Base-by-base conservation (phyloP, 2,888 invertebrate species). In the Plemyria rubiginata region DNA sequence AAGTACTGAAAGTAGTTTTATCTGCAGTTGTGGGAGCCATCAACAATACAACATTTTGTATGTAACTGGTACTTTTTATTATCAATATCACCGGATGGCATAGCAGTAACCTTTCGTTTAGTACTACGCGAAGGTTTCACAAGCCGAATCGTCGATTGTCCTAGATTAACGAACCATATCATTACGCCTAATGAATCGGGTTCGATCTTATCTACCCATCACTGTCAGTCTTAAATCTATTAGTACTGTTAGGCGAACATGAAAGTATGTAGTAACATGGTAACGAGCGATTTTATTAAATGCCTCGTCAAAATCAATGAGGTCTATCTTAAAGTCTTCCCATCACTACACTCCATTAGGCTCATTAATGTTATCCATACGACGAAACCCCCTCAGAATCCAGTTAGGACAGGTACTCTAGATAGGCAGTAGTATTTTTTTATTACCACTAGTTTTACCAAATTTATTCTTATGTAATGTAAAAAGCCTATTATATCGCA, bases 91-190 rank as follows among this genome's bases (percentile, higher is more conserved):
- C 80, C 80, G 82, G 81, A 82, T 75, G 76, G 75, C 51, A 70
- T 70, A 66, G 71, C 75, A 75, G 79, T 84, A 79, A 81, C 82
- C 75, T 22, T 58, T 70, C 76, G 77, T 80, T 82, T 54, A 65
- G 66, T 79, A 76, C 79, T 43, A 79, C 78, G 82, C 36, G 11
- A 81, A 81, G 81, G 78, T 80, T 82, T 80, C 81, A 79, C 80
- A 76, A 80, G 72, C 73, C 71, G 76, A 86, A 87, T 84, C 70
- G 84, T 71, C 89, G 80, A 91, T 92, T 92, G 92, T 92, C 82
- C 84, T 84, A 84, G 82, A 88, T 90, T 87, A 91, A 90, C 88
- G 91, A 90, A 88, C 86, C 92, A 84, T 90, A 82, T 88, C 86
- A 90, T 88, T 90, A 88, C 86, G 80, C 72, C 83, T 89, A 89